phyloP scores from a whole-genome alignment of 1,140 invertebrate genomes.

The Ips nitidus region DNA sequence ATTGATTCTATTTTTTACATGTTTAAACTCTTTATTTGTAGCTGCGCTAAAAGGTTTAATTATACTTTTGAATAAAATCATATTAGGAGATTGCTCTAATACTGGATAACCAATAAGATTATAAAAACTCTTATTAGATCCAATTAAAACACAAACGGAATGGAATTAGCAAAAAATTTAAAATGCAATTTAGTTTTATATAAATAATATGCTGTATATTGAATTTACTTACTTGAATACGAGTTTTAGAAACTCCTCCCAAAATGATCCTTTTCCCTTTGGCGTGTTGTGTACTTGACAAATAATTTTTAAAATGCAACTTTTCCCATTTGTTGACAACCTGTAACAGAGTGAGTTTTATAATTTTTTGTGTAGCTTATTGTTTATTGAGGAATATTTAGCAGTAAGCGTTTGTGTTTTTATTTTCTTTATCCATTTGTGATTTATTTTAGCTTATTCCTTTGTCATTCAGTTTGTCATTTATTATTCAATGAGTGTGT shows the following conservation, averaged over 20 bases:
- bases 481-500: too few species aligned
- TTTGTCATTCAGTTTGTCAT: not conserved
- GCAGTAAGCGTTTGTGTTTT: not conserved
- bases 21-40: too few species aligned
- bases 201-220: too few species aligned
- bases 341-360: constrained; percentile 28
- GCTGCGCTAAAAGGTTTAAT: too few species aligned
- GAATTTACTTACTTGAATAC: constrained; percentile 55
- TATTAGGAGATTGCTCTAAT: too few species aligned
- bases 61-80: too few species aligned
- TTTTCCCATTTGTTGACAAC: constrained; percentile 50
- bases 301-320: constrained; percentile 58
- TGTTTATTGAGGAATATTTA: constrained; percentile 1
- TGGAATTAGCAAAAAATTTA: not conserved
- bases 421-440: not conserved
- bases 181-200: not conserved
- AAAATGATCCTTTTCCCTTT: constrained; percentile 50
- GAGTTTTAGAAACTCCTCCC: constrained; percentile 56
- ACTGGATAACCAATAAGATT: not conserved
- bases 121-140: not conserved
- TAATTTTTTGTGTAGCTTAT: too few species aligned
- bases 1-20: too few species aligned
- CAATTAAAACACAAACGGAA: not conserved
- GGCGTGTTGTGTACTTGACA: constrained; percentile 51
- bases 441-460: not conserved